Evolutionary conservation across 2,113 vertebrate species (phyloP), one percentile per base, ranked within the genome.

Genomic region (Ursus arctos): DNA sequence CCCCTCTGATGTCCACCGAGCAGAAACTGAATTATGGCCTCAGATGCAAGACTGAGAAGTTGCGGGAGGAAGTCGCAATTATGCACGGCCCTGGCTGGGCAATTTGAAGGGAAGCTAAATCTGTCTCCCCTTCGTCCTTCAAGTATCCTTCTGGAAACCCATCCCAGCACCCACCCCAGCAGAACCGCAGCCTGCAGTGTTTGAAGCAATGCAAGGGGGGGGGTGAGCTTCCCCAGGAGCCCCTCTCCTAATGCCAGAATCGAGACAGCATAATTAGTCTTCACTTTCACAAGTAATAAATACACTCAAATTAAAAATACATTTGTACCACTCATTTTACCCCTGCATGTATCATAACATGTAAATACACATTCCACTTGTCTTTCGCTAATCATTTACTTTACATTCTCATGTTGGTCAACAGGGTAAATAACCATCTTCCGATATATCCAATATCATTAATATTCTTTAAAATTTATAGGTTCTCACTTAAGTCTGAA

Each of bases 281-380:
- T 92, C 83, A 82, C 83, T 85, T 89, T 88, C 89, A 72, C 92
- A 82, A 91, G 93, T 90, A 91, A 96, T 96, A 97, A 97, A 96
- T 74, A 96, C 47, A 86, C 67, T 85, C 96, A 91, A 77, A 97
- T 95, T 94, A 96, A 97, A 98, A 98, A 82, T 57, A 69, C 92
- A 51, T 90, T 61, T 94, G 93, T 82, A 81, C 89, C 82, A 84
- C 24, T 94, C 95, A 85, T 26, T 65, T 69, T 63, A 87, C 71
- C 92, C 77, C 83, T 33, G 63, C 69, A 55, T 77, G 19, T n/a
- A 87, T 92, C 95, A 85, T 59, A 96, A 87, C 92, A 63, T 89
- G 82, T 94, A 93, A 97, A 85, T 85, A 94, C 84, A 90, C 81
- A 94, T 72, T 84, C 82, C 51, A 18, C 76, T 79, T 87, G 59